Conservation (phyloP, 2,113 vertebrate genomes). For the Coryphaenoides rupestris region DNA sequence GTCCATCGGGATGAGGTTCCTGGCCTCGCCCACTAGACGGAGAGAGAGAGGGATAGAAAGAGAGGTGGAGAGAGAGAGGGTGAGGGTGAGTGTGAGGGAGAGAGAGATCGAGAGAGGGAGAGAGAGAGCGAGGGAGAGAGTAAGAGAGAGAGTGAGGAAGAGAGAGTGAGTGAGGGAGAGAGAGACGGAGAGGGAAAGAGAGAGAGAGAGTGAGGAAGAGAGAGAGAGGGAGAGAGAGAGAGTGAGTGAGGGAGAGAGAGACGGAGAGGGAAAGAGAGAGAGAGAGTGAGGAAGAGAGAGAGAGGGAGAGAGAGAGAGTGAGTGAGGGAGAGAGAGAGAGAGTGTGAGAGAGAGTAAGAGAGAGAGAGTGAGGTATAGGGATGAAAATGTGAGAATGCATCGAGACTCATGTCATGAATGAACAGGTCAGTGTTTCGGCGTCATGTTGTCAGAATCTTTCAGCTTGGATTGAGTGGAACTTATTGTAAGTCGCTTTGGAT, state of each 20-base stretch:
- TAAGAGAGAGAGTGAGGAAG: conserved; percentile 3
- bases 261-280: background rate
- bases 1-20: conserved; percentile 97
- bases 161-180: conserved; percentile 2
- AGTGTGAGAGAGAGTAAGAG: too few relatives aligned
- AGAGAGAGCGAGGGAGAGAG: conserved; percentile 1
- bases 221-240: background rate
- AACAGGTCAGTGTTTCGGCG: too few relatives aligned
- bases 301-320: background rate
- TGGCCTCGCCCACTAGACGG: conserved; percentile 85
- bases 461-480: too few relatives aligned
- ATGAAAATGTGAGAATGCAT: too few relatives aligned
- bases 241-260: background rate
- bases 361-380: too few relatives aligned
- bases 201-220: background rate
- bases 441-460: too few relatives aligned
- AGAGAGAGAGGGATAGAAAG: background rate
- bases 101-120: conserved; percentile 16
- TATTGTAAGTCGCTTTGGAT: too few relatives aligned
- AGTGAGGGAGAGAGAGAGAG: too few relatives aligned
- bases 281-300: background rate
- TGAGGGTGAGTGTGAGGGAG: background rate
- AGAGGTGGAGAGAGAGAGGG: conserved; percentile 6
- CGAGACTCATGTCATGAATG: too few relatives aligned
- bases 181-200: background rate